phyloP scores from a whole-genome alignment of 1,140 invertebrate genomes.

The Acromyrmex heyeri region DNA sequence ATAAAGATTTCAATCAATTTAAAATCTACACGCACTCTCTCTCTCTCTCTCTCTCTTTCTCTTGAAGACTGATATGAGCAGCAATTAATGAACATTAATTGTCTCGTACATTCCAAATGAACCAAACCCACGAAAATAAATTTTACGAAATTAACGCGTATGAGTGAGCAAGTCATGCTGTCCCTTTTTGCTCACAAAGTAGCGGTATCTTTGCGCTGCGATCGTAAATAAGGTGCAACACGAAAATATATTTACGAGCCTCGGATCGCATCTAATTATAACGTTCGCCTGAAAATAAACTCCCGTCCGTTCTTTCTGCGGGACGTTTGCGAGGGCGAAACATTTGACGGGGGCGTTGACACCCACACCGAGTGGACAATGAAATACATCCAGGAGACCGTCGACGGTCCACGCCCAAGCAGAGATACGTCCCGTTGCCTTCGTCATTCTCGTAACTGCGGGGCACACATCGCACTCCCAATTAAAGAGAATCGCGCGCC shows the following conservation, averaged over 20 bases:
- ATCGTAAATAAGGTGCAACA: slow-evolving; percentile 70
- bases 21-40: not conserved
- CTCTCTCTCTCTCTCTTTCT: no score
- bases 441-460: slow-evolving; percentile 69
- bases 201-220: not conserved
- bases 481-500: slow-evolving; percentile 52
- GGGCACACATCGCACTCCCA: slow-evolving; percentile 34
- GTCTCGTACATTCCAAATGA: not conserved
- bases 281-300: slow-evolving; percentile 53
- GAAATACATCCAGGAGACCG: slow-evolving; percentile 79
- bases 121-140: not conserved
- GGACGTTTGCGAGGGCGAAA: slow-evolving; percentile 76
- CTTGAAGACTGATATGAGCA: no score
- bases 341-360: slow-evolving; percentile 84
- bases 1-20: not conserved
- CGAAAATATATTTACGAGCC: slow-evolving; percentile 74
- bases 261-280: slow-evolving; percentile 78
- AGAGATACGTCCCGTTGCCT: slow-evolving; percentile 62
- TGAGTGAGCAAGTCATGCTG: not conserved
- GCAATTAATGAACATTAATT: not conserved
- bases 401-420: slow-evolving; percentile 77
- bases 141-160: not conserved
- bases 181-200: not conserved
- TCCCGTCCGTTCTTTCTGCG: slow-evolving; percentile 61
- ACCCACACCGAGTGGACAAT: slow-evolving; percentile 83